Conservation (phyloP, 1,140 invertebrate species). For the Euschistus heros region DNA sequence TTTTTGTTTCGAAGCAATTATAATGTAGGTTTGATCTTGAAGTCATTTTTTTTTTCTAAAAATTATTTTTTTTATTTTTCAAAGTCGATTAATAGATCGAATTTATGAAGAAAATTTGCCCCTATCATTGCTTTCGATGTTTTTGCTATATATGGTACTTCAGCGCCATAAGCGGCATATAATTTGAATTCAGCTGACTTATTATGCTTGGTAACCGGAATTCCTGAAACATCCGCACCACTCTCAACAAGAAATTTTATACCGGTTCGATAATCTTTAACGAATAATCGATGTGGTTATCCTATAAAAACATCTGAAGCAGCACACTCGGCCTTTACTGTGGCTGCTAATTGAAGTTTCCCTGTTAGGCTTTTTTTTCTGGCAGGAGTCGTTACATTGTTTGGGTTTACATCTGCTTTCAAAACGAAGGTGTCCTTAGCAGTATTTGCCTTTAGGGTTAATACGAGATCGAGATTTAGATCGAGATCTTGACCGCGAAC, state of each 20-base stretch:
- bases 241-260: not conserved
- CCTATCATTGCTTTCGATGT: not conserved
- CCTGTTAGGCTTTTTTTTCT: not conserved
- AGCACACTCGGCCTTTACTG: too few relatives aligned
- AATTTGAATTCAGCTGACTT: constrained; percentile 2
- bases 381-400: not conserved
- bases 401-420: not conserved
- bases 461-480: too few relatives aligned
- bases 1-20: too few relatives aligned
- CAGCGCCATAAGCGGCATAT: constrained; percentile 1
- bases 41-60: too few relatives aligned
- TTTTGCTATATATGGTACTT: not conserved
- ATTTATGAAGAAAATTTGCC: too few relatives aligned
- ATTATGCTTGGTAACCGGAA: not conserved
- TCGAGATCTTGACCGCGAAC: too few relatives aligned
- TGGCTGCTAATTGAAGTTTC: not conserved
- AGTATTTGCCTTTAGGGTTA: not conserved
- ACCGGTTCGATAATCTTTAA: too few relatives aligned
- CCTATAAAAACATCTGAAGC: too few relatives aligned
- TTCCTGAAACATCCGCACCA: not conserved
- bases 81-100: not conserved
- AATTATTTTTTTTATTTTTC: not conserved
- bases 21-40: too few relatives aligned
- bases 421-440: too few relatives aligned
- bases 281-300: too few relatives aligned